These are phyloP conservation scores for Mesaphorura yosii DNA, from an alignment of 1,140 invertebrate species.

Conservation along the genomic window DNA sequence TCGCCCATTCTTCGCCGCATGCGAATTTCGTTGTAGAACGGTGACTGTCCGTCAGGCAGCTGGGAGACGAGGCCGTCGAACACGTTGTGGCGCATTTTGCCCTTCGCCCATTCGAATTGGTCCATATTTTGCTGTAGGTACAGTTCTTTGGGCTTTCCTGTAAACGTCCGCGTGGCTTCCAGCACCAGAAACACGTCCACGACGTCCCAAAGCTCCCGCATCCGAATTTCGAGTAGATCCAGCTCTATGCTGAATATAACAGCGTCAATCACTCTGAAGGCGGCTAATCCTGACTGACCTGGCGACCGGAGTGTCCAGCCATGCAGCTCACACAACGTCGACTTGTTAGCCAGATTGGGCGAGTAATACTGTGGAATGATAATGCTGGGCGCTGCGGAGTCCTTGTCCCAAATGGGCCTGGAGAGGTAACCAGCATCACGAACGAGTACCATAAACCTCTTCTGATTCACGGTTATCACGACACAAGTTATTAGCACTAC, in stretches of 20 bases:
- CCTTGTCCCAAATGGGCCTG: conserved; percentile 5
- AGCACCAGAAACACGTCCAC: conserved; percentile 22
- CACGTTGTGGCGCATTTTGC: neutral
- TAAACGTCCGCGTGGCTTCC: conserved; percentile 22
- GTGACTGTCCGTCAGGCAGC: neutral
- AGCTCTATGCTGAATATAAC: conserved; percentile 21
- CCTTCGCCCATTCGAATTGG: conserved; percentile 9
- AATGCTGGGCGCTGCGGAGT: neutral
- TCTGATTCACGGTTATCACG: neutral
- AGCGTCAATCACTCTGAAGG: conserved; percentile 19
- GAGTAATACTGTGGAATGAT: conserved; percentile 12
- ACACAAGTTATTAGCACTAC: no score
- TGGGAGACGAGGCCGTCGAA: neutral
- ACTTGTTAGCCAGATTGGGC: neutral
- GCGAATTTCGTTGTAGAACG: conserved; percentile 6
- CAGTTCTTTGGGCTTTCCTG: conserved; percentile 15
- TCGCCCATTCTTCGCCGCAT: conserved; percentile 1
- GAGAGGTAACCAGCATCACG: conserved; percentile 8
- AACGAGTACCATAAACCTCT: neutral
- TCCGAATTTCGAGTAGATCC: conserved; percentile 20
- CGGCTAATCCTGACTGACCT: no score
- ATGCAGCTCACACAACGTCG: conserved; percentile 1
- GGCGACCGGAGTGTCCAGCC: neutral
- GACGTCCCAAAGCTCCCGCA: conserved; percentile 24
- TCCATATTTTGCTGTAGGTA: conserved; percentile 6